Evolutionary conservation across 2,113 vertebrate species (phyloP).

Genomic region (Gulo gulo): DNA sequence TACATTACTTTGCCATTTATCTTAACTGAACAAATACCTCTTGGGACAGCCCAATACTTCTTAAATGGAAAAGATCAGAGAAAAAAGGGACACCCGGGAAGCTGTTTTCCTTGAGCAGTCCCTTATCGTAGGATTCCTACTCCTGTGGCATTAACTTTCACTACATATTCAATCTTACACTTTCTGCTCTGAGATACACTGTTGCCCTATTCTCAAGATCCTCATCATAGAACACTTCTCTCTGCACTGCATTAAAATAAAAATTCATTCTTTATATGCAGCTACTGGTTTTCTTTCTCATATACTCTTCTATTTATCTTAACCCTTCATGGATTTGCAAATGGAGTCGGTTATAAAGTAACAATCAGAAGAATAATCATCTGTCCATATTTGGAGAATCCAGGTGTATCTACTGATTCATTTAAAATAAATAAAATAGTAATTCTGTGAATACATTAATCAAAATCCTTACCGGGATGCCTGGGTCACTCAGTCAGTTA

Average conservation of each 20-base stretch:
- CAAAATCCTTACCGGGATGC: neutral
- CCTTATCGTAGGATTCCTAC: neutral
- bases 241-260: neutral
- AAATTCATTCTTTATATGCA: neutral
- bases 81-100: neutral
- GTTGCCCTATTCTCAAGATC: neutral
- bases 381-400: constrained; percentile 32
- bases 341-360: neutral
- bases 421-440: constrained; percentile 17
- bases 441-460: neutral
- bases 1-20: constrained; percentile 33
- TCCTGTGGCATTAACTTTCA: neutral
- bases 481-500: neutral
- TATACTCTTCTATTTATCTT: neutral
- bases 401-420: neutral
- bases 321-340: constrained; percentile 32
- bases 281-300: neutral
- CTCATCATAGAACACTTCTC: neutral
- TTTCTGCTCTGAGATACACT: neutral
- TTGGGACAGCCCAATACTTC: neutral
- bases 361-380: neutral
- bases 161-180: neutral
- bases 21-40: neutral
- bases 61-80: neutral
- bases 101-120: neutral